These are phyloP conservation scores for Alcedo quadribrachys DNA, from an alignment of 2,797 vertebrate species.

Conservation along the genomic window DNA sequence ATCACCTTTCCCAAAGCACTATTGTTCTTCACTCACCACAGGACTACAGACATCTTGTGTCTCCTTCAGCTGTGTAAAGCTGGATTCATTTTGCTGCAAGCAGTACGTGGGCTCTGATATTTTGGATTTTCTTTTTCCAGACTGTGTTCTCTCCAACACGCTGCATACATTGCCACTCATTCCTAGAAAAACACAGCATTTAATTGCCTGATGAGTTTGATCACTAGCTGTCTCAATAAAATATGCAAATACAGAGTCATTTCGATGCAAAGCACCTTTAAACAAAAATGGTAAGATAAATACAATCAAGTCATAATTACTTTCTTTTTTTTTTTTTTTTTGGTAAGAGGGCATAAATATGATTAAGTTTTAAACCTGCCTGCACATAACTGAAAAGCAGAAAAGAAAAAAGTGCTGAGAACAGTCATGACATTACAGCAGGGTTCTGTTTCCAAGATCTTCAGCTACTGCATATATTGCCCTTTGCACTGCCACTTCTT, in stretches of 20 bases:
- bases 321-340: conserved; percentile 4
- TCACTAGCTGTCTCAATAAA: conserved; percentile 66
- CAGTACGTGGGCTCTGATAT: neutral
- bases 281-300: conserved; percentile 65
- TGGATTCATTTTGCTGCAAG: neutral
- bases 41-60: neutral
- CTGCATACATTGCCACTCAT: conserved; percentile 49
- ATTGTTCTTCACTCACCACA: neutral
- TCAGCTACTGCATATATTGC: neutral
- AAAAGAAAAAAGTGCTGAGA: neutral
- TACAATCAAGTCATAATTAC: conserved; percentile 50
- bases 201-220: conserved; percentile 69
- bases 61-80: neutral
- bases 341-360: conserved; percentile 1
- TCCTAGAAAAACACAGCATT: conserved; percentile 64
- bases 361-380: conserved; percentile 31
- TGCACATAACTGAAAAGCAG: neutral
- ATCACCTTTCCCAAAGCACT: conserved; percentile 4
- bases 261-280: conserved; percentile 61
- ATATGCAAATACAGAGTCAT: conserved; percentile 62
- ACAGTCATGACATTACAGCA: neutral
- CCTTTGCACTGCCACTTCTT: neutral
- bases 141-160: conserved; percentile 50
- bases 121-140: conserved; percentile 37
- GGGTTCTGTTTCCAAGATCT: neutral